Evolutionary conservation across 2,113 vertebrate species (phyloP).

Genomic region (Syngnathus scovelli): DNA sequence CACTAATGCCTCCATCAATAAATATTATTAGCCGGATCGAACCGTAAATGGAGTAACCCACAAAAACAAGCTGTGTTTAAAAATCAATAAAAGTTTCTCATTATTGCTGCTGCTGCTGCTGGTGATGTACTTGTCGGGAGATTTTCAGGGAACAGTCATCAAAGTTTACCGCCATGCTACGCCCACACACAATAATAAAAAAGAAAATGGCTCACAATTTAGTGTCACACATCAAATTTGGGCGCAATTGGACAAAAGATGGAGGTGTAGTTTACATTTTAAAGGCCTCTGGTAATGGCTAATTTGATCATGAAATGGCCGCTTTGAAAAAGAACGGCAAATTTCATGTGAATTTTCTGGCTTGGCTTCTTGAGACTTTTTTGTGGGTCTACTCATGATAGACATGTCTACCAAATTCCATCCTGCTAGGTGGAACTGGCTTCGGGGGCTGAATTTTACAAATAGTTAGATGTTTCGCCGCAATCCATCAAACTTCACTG

Average conservation of each 20-base stretch:
- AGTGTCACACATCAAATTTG: neutral
- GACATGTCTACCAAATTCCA: neutral
- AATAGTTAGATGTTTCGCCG: neutral
- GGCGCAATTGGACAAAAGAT: neutral
- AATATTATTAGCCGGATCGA: constrained; percentile 68
- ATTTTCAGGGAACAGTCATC: constrained; percentile 17
- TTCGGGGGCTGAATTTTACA: neutral
- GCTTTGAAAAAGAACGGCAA: neutral
- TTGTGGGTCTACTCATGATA: neutral
- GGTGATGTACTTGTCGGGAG: constrained; percentile 15
- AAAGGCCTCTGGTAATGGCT: neutral
- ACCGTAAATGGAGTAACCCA: constrained; percentile 57
- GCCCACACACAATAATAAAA: neutral
- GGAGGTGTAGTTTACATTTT: neutral
- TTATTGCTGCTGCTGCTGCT: constrained; percentile 33
- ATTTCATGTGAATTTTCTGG: neutral
- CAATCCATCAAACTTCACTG: neutral
- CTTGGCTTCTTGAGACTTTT: neutral
- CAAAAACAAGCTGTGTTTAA: neutral
- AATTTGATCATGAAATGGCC: neutral
- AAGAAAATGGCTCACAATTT: neutral
- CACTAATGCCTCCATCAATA: constrained; percentile 66
- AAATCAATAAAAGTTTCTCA: constrained; percentile 56
- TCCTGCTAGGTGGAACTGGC: neutral
- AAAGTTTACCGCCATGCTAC: neutral